These are phyloP conservation scores for Distichodus sexfasciatus DNA, from an alignment of 2,797 vertebrate species.

Conservation along the genomic window DNA sequence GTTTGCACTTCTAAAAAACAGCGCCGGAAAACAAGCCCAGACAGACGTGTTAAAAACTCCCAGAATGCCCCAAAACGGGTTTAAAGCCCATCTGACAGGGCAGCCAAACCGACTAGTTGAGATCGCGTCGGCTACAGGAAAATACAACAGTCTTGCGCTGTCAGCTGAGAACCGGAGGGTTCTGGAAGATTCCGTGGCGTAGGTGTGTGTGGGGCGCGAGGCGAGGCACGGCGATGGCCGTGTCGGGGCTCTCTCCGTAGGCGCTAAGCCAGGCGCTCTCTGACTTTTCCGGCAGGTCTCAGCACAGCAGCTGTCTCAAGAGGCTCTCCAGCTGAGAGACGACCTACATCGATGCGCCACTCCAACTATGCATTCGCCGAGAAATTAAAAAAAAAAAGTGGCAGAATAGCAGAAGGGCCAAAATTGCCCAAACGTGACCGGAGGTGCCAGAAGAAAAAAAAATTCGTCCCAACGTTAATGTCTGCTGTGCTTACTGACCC, in stretches of 20 bases:
- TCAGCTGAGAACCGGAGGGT: constrained; percentile 4
- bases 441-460: too few relatives aligned
- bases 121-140: constrained; percentile 50
- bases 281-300: constrained; percentile 12
- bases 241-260: constrained; percentile 24
- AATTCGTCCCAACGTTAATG: too few relatives aligned
- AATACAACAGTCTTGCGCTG: neutral
- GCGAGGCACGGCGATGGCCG: too few relatives aligned
- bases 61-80: constrained; percentile 17
- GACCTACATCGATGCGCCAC: constrained; percentile 25
- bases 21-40: too few relatives aligned
- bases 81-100: neutral
- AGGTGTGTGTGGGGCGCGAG: constrained; percentile 10
- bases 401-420: too few relatives aligned
- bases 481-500: too few relatives aligned
- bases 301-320: constrained; percentile 17
- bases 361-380: too few relatives aligned
- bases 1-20: too few relatives aligned
- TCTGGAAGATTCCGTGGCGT: constrained; percentile 11
- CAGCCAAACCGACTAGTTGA: constrained; percentile 30
- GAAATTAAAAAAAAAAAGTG: too few relatives aligned
- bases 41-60: too few relatives aligned
- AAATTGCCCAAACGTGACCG: too few relatives aligned
- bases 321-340: constrained; percentile 1
- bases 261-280: constrained; percentile 17